phyloP scores from a whole-genome alignment of 2,797 vertebrate species.

The Macroramphosus scolopax region DNA sequence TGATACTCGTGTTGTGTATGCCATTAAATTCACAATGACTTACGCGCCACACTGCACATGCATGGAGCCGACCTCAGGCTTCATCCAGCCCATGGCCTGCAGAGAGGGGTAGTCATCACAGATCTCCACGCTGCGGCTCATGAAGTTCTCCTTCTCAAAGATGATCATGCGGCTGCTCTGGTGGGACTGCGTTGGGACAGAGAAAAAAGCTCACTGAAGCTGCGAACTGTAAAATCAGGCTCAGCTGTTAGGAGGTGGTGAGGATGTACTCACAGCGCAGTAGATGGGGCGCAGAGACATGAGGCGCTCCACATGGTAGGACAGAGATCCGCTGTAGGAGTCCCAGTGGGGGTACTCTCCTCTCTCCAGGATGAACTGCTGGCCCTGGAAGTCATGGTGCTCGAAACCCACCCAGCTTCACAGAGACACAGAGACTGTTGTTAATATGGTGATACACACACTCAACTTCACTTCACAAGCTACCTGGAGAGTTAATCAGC shows the following conservation, averaged over 20 bases:
- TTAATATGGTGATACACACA: no score
- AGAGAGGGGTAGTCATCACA: conserved; percentile 84
- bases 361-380: conserved; percentile 85
- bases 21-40: conserved; percentile 61
- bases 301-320: conserved; percentile 79
- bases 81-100: conserved; percentile 84
- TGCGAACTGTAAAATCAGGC: no score
- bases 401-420: conserved; percentile 83
- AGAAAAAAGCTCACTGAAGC: not conserved
- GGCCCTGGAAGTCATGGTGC: conserved; percentile 85
- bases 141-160: conserved; percentile 81
- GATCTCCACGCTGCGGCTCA: conserved; percentile 79
- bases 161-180: conserved; percentile 77
- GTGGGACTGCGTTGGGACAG: conserved; percentile 67
- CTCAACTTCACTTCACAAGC: no score
- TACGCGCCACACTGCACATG: conserved; percentile 84
- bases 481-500: no score
- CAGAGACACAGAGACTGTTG: conserved; percentile 10
- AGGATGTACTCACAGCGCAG: conserved; percentile 75
- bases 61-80: conserved; percentile 83
- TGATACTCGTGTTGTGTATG: no score
- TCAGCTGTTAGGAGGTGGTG: not conserved
- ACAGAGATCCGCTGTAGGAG: conserved; percentile 79
- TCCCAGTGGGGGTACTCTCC: conserved; percentile 86
- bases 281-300: conserved; percentile 81